A percentile compares a stretch with the other conserved stretches of the same genome.
Conservation (phyloP, 2,888 invertebrate species). For the Teleiodes luculella region DNA sequence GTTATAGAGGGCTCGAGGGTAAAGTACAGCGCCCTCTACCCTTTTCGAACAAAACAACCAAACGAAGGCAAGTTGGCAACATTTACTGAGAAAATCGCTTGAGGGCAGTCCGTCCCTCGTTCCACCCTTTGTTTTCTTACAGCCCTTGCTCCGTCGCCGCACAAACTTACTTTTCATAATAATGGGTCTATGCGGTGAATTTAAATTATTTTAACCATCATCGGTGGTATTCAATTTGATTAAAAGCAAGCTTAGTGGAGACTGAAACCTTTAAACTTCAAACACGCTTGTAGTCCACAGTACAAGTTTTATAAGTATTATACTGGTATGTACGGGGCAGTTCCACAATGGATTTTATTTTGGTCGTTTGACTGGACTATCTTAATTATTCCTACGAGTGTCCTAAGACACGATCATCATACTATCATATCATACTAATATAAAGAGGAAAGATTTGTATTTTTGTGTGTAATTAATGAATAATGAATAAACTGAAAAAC, state of each 20-base stretch:
- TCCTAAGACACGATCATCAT: too few species aligned
- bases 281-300: background rate
- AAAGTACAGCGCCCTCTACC: slow-evolving; percentile 48
- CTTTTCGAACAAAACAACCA: slow-evolving; percentile 63
- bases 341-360: too few species aligned
- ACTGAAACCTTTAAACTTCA: slow-evolving; percentile 16
- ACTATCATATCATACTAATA: too few species aligned
- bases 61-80: slow-evolving; percentile 45
- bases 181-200: slow-evolving; percentile 35
- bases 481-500: too few species aligned
- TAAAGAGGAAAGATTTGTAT: too few species aligned
- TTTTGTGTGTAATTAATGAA: too few species aligned
- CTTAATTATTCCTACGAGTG: too few species aligned
- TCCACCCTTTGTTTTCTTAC: slow-evolving; percentile 65
- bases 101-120: slow-evolving; percentile 54
- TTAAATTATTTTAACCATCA: slow-evolving; percentile 34
- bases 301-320: slow-evolving; percentile 1
- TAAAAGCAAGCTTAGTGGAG: slow-evolving; percentile 43
- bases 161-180: slow-evolving; percentile 35
- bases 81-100: slow-evolving; percentile 68
- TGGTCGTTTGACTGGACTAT: too few species aligned
- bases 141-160: slow-evolving; percentile 22
- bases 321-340: too few species aligned
- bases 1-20: slow-evolving; percentile 41
- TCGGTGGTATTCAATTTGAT: slow-evolving; percentile 42